Evolutionary conservation across 2,113 vertebrate species (phyloP).

Genomic region (Ahaetulla prasina): DNA sequence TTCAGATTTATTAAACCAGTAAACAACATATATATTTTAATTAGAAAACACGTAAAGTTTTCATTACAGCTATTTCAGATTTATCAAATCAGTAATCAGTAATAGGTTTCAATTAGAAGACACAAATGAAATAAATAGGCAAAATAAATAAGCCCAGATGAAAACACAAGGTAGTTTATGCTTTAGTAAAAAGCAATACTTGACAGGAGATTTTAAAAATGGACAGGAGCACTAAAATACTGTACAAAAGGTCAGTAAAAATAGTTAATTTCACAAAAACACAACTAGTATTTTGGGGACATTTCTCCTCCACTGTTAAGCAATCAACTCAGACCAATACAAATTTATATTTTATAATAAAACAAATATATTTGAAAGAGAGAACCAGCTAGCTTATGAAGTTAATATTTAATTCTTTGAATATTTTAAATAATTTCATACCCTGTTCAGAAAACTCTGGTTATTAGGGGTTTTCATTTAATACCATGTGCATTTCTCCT

Average conservation of each 20-base stretch:
- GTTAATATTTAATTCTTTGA: not conserved
- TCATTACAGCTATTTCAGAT: not conserved
- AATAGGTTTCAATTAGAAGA: not conserved
- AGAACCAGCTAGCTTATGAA: conserved; percentile 48
- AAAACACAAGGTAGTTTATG: conserved; percentile 45
- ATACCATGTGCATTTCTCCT: conserved; percentile 46
- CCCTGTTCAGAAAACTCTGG: not conserved
- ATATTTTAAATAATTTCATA: not conserved
- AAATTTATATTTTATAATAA: conserved; percentile 66
- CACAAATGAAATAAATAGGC: not conserved
- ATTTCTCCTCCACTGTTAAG: conserved; percentile 40
- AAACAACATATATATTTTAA: not conserved
- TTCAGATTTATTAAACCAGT: not conserved
- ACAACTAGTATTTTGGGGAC: conserved; percentile 68
- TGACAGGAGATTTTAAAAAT: conserved; percentile 42
- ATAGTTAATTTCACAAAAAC: conserved; percentile 65
- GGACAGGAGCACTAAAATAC: not conserved
- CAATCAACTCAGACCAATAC: conserved; percentile 63
- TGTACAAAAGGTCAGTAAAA: conserved; percentile 48
- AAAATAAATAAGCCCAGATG: conserved; percentile 1
- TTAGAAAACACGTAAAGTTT: not conserved
- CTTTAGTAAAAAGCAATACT: conserved; percentile 40
- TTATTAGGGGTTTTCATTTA: not conserved
- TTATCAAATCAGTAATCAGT: not conserved
- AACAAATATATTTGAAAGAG: conserved; percentile 58